Evolutionary conservation across 2,888 invertebrate species (phyloP).

Genomic region (Drosophila bunnanda): DNA sequence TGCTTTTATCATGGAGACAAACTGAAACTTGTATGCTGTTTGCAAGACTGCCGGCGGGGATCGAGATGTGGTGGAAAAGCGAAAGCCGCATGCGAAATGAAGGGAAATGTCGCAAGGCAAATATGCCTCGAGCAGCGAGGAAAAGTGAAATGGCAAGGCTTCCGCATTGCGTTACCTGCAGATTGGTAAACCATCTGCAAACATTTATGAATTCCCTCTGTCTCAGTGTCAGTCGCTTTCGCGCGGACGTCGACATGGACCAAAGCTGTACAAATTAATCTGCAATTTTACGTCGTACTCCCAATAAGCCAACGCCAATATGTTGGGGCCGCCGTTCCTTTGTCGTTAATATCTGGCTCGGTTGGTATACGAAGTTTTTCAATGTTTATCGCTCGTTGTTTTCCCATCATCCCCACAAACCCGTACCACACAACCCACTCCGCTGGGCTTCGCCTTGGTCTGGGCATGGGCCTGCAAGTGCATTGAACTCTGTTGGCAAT

Average conservation of each 20-base stretch:
- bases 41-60: constrained; percentile 4
- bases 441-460: neutral
- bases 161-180: constrained; percentile 58
- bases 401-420: constrained; percentile 7
- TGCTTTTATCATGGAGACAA: constrained; percentile 60
- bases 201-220: constrained; percentile 1
- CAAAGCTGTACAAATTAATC: constrained; percentile 59
- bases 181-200: constrained; percentile 7
- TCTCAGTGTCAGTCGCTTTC: neutral
- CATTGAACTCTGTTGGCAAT: constrained; percentile 37
- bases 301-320: constrained; percentile 54
- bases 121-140: constrained; percentile 25
- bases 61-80: constrained; percentile 5
- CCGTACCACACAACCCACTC: constrained; percentile 2
- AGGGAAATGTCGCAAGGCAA: constrained; percentile 16
- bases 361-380: constrained; percentile 45
- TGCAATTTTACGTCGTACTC: constrained; percentile 50
- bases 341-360: constrained; percentile 19
- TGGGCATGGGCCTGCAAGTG: constrained; percentile 4
- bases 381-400: constrained; percentile 63
- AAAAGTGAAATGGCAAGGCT: constrained; percentile 65
- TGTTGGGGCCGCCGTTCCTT: constrained; percentile 8
- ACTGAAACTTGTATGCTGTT: constrained; percentile 5
- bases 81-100: constrained; percentile 36
- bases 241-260: constrained; percentile 21